phyloP scores from a whole-genome alignment of 2,113 vertebrate genomes.

The Forbesichthys papilliferus region DNA sequence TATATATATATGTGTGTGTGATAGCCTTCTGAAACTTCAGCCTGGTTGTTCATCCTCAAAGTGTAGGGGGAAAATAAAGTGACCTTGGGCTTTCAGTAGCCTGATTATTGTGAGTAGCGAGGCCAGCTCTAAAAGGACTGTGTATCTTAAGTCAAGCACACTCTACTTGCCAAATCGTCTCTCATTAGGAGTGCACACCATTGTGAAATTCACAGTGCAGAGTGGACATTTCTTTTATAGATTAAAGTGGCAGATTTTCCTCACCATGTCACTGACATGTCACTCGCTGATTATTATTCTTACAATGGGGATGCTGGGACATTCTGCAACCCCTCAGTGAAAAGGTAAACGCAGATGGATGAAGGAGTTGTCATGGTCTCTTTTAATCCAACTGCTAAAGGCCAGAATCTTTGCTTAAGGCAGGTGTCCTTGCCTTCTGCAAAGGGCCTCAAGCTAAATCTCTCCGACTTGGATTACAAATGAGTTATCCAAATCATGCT shows the following conservation, averaged over 20 bases:
- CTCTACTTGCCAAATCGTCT: neutral
- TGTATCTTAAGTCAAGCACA: neutral
- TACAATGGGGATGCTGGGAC: neutral
- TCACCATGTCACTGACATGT: slow-evolving; percentile 6
- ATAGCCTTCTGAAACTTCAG: neutral
- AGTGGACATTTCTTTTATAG: slow-evolving; percentile 10
- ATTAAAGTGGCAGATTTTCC: slow-evolving; percentile 13
- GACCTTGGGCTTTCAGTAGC: neutral
- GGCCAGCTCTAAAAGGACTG: slow-evolving; percentile 5
- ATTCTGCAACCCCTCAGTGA: neutral
- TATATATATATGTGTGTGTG: neutral
- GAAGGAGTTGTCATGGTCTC: slow-evolving; percentile 14
- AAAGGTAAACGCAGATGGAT: slow-evolving; percentile 30
- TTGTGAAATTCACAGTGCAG: slow-evolving; percentile 27
- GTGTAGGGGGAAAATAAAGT: neutral
- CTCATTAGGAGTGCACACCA: slow-evolving; percentile 37
- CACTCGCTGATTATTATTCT: neutral
- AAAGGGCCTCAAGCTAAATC: slow-evolving; percentile 44
- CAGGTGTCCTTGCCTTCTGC: slow-evolving; percentile 52
- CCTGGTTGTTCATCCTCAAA: slow-evolving; percentile 2
- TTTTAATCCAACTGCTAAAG: slow-evolving; percentile 53
- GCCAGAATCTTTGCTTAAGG: slow-evolving; percentile 35
- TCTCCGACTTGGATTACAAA: slow-evolving; percentile 38
- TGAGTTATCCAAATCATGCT: slow-evolving; percentile 17
- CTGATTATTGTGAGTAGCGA: slow-evolving; percentile 15